Conservation (phyloP, 64 coral and sea anemone genomes). For the Pocillopora damicornis region DNA sequence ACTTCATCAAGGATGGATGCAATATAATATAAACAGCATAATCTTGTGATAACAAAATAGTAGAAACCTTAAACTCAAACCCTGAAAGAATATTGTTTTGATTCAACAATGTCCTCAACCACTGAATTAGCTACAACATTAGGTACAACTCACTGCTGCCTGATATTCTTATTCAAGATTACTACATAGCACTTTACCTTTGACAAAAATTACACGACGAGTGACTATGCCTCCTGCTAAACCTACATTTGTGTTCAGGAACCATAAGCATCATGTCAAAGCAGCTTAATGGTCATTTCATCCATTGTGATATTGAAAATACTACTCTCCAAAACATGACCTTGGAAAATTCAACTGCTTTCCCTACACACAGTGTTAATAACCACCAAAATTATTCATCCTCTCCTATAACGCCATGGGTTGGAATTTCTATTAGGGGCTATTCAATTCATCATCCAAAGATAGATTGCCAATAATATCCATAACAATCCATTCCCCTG, state of each 20-base stretch:
- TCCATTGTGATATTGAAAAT: background rate
- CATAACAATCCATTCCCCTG: background rate
- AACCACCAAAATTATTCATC: slow-evolving; percentile 5
- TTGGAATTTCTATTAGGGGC: background rate
- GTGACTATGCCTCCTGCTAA: background rate
- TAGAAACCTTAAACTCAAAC: background rate
- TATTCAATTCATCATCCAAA: background rate
- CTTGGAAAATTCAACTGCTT: background rate
- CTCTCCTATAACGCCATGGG: background rate
- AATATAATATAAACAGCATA: background rate
- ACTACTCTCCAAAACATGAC: background rate
- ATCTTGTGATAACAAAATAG: background rate
- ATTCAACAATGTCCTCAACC: background rate
- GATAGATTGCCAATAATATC: background rate
- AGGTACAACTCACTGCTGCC: background rate
- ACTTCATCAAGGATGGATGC: background rate
- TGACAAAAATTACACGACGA: background rate
- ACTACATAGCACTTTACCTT: background rate
- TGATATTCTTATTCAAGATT: background rate
- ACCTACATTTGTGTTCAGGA: background rate
- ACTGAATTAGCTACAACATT: background rate
- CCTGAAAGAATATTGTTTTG: no score
- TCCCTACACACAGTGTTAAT: background rate
- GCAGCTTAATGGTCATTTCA: background rate
- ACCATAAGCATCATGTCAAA: slow-evolving; percentile 5